phyloP scores from a whole-genome alignment of 2,797 vertebrate species.

The Poecilia picta region DNA sequence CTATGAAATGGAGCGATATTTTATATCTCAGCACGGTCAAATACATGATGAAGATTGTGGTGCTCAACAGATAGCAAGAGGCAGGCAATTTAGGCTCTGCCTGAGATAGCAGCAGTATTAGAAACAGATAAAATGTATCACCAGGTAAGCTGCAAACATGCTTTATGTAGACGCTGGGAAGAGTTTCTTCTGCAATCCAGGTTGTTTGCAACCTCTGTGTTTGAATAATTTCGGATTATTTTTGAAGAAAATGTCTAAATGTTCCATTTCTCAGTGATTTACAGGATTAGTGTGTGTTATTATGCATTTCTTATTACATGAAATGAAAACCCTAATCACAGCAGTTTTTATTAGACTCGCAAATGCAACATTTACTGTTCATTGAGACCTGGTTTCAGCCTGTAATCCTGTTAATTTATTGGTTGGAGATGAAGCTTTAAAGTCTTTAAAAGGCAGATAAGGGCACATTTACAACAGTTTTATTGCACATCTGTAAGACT shows the following conservation, averaged over 20 bases:
- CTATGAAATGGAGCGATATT: constrained; percentile 31
- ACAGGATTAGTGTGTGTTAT: constrained; percentile 7
- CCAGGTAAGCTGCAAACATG: constrained; percentile 36
- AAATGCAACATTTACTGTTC: constrained; percentile 16
- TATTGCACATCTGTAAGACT: constrained; percentile 8
- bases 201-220: constrained; percentile 36
- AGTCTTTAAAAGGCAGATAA: constrained; percentile 1
- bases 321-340: constrained; percentile 3
- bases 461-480: constrained; percentile 15
- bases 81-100: constrained; percentile 54
- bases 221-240: constrained; percentile 40
- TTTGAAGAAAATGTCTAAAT: constrained; percentile 18
- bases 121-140: constrained; percentile 57
- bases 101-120: constrained; percentile 31
- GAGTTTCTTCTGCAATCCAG: constrained; percentile 47
- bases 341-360: constrained; percentile 9
- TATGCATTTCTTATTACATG: constrained; percentile 6
- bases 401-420: constrained; percentile 12
- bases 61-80: constrained; percentile 47
- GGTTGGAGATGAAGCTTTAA: constrained; percentile 22
- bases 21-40: constrained; percentile 16
- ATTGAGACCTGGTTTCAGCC: not conserved
- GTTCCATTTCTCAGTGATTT: constrained; percentile 19
- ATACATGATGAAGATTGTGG: constrained; percentile 50
- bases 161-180: constrained; percentile 30